Percentiles rank a stretch among this genome's conserved stretches.
These are phyloP conservation scores for Onychomys leucogaster DNA, from an alignment of 2,797 vertebrate species.

Conservation along the genomic window DNA sequence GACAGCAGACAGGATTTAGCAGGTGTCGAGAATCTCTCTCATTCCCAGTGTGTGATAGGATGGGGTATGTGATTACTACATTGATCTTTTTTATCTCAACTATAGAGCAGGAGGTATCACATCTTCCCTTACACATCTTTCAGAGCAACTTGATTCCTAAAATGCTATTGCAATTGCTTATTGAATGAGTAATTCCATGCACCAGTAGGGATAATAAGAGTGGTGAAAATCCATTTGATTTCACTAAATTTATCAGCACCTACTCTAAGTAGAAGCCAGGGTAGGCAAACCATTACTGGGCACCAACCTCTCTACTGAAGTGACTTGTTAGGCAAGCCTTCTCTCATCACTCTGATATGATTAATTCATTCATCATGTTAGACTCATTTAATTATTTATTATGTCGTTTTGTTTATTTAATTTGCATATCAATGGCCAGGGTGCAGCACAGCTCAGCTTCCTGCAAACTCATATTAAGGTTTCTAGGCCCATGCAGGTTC, in stretches of 20 bases:
- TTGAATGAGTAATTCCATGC: background rate
- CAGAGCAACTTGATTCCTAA: slow-evolving; percentile 33
- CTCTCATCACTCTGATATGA: slow-evolving; percentile 76
- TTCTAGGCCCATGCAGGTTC: slow-evolving; percentile 54
- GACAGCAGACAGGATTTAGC: background rate
- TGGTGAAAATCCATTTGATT: slow-evolving; percentile 24
- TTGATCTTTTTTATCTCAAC: slow-evolving; percentile 26
- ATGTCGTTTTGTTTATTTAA: slow-evolving; percentile 81
- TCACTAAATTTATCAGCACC: slow-evolving; percentile 15
- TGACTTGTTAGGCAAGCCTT: slow-evolving; percentile 50
- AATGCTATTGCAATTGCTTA: background rate
- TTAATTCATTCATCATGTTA: slow-evolving; percentile 84
- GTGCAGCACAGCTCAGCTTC: slow-evolving; percentile 58
- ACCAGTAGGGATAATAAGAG: background rate
- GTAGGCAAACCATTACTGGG: background rate
- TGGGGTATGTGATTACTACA: background rate
- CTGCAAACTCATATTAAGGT: slow-evolving; percentile 67
- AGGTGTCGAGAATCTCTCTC: background rate
- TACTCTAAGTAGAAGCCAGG: background rate
- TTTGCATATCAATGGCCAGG: slow-evolving; percentile 80
- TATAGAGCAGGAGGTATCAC: background rate
- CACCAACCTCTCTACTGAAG: background rate
- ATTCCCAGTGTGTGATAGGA: background rate
- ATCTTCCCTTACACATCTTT: background rate
- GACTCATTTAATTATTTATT: slow-evolving; percentile 83